Conservation (phyloP, 2,797 vertebrate genomes). For the Mus spretus region DNA sequence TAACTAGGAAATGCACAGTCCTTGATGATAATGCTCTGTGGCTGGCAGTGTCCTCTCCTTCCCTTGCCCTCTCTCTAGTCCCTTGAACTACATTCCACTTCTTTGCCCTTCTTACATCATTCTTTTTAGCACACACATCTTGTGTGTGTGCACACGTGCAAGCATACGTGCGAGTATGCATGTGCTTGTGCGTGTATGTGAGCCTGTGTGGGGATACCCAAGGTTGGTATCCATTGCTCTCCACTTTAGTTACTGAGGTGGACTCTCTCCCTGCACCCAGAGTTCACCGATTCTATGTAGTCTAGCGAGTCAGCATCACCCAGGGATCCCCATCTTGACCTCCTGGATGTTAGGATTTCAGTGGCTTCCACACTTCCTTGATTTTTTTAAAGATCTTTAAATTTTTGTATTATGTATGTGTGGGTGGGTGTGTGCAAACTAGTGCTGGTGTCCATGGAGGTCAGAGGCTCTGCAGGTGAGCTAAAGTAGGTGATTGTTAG, state of each 20-base stretch:
- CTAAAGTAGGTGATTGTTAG: background rate
- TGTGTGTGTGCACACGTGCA: no score
- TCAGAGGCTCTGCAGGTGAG: background rate
- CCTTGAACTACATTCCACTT: background rate
- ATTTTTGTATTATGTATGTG: background rate
- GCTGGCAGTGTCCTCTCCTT: background rate
- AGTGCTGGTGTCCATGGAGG: background rate
- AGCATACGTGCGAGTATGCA: no score
- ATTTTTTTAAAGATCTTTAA: background rate
- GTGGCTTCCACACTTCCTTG: background rate
- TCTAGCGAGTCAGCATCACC: background rate
- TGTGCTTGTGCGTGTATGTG: background rate
- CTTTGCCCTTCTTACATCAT: background rate
- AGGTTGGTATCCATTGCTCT: background rate
- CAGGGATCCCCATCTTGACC: background rate
- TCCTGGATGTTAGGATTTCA: background rate
- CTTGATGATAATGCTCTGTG: rapidly evolving
- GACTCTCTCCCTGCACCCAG: background rate
- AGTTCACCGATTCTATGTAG: background rate
- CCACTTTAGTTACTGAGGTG: background rate
- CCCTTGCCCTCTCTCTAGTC: background rate
- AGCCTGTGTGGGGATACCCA: background rate
- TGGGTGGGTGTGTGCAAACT: no score
- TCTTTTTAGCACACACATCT: background rate
- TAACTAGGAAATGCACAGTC: background rate